Evolutionary conservation across 1,140 invertebrate species (phyloP).

Genomic region (Drosophila dunni): DNA sequence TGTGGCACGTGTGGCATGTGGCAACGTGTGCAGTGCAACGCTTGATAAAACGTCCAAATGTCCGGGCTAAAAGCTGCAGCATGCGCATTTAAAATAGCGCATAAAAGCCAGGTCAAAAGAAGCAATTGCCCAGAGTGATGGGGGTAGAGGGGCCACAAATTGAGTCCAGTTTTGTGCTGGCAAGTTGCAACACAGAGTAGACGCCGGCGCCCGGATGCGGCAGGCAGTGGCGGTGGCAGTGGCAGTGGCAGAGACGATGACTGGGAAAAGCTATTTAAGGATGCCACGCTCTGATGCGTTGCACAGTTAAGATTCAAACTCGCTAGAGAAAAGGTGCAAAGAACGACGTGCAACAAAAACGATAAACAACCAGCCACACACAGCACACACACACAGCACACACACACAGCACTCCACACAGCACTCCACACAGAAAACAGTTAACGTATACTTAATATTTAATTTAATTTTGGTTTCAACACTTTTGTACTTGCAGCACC

Average conservation of each 20-base stretch:
- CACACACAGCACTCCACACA: not conserved
- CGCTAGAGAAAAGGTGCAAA: conserved; percentile 61
- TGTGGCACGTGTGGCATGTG: conserved; percentile 29
- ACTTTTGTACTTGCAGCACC: conserved; percentile 10
- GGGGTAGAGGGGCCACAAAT: conserved; percentile 14
- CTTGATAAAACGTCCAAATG: conserved; percentile 31
- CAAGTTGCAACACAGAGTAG: conserved; percentile 26
- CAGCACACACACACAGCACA: conserved; percentile 16
- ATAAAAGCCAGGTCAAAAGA: conserved; percentile 60
- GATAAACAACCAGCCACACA: not conserved
- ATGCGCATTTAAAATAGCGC: conserved; percentile 51
- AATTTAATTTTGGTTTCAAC: conserved; percentile 26
- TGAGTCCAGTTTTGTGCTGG: conserved; percentile 38
- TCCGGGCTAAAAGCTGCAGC: conserved; percentile 19
- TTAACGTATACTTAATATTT: conserved; percentile 38
- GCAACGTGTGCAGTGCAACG: conserved; percentile 31
- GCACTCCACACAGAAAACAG: not conserved
- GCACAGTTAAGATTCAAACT: conserved; percentile 75
- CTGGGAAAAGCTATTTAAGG: conserved; percentile 74
- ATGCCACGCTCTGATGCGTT: conserved; percentile 75
- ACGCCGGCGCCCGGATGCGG: conserved; percentile 20
- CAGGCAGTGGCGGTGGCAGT: conserved; percentile 38
- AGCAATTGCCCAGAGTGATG: conserved; percentile 14
- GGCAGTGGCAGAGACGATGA: conserved; percentile 12
- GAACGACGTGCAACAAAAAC: conserved; percentile 15